These are phyloP conservation scores for Limenitis camilla DNA, from an alignment of 2,888 invertebrate genomes.

Conservation along the genomic window DNA sequence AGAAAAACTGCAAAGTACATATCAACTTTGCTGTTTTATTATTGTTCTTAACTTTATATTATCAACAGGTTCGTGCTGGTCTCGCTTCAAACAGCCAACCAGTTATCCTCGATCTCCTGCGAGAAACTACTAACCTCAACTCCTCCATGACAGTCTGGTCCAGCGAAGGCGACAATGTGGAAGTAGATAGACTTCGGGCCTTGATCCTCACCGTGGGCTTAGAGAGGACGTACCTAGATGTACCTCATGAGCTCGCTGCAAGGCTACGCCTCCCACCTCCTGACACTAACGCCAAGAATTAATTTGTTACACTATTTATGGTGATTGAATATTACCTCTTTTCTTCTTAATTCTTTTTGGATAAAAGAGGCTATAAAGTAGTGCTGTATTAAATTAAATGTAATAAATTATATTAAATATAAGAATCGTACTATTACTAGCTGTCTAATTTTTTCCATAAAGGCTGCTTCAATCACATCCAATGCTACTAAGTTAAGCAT, in stretches of 20 bases:
- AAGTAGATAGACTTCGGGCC: constrained; percentile 77
- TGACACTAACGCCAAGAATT: constrained; percentile 39
- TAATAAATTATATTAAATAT: too few species aligned
- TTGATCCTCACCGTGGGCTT: constrained; percentile 80
- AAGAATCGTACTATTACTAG: too few species aligned
- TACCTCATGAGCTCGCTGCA: constrained; percentile 77
- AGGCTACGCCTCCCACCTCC: constrained; percentile 65
- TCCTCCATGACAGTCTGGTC: constrained; percentile 89
- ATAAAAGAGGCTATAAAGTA: not conserved
- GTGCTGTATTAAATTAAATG: too few species aligned
- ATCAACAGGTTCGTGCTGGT: constrained; percentile 56
- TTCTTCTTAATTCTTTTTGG: not conserved
- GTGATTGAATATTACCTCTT: not conserved
- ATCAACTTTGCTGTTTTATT: not conserved
- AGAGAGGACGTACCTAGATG: constrained; percentile 83
- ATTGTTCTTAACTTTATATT: not conserved
- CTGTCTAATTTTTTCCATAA: too few species aligned
- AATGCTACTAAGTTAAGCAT: too few species aligned
- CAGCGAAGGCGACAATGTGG: constrained; percentile 77
- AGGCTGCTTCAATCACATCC: too few species aligned
- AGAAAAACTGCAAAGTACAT: not conserved
- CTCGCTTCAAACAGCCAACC: constrained; percentile 78
- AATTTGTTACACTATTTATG: constrained; percentile 28
- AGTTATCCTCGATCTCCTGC: constrained; percentile 75
- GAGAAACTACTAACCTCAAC: constrained; percentile 62